Percentiles rank a stretch among this genome's conserved stretches.
phyloP scores from a whole-genome alignment of 2,113 vertebrate species.

The Petroica traversi region DNA sequence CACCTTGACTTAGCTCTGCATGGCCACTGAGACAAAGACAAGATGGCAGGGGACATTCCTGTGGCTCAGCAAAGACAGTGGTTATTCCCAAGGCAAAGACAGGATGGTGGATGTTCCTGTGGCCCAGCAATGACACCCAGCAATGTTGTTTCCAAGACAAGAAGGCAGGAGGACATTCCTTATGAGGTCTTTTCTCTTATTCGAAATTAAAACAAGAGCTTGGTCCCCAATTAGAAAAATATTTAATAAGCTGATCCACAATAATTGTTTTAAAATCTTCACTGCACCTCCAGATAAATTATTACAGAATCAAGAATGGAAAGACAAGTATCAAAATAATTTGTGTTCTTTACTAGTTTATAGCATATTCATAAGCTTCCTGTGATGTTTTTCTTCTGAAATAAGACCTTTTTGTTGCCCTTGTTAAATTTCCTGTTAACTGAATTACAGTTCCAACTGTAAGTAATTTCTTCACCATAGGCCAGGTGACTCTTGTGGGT shows the following conservation, averaged over 20 bases:
- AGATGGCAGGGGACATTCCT: fast-evolving
- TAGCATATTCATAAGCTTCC: neutral
- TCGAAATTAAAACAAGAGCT: neutral
- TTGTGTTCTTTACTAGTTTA: neutral
- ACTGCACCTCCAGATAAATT: neutral
- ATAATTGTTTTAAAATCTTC: neutral
- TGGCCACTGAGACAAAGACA: neutral
- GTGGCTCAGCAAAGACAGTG: neutral
- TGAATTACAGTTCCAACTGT: neutral
- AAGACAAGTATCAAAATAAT: neutral
- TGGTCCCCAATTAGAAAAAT: neutral
- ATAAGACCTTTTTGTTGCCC: neutral
- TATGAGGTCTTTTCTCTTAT: neutral
- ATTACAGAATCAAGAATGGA: neutral
- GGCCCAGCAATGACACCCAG: neutral
- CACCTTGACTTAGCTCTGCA: neutral
- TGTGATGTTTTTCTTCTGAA: neutral
- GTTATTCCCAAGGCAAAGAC: neutral
- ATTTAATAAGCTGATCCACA: neutral
- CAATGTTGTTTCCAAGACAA: neutral
- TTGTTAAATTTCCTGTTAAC: neutral
- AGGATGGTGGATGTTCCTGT: neutral
- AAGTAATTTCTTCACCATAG: neutral
- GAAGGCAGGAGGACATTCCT: neutral
- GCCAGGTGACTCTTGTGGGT: neutral